phyloP scores from a whole-genome alignment of 2,888 invertebrate species.

The Sarcophaga variegata region DNA sequence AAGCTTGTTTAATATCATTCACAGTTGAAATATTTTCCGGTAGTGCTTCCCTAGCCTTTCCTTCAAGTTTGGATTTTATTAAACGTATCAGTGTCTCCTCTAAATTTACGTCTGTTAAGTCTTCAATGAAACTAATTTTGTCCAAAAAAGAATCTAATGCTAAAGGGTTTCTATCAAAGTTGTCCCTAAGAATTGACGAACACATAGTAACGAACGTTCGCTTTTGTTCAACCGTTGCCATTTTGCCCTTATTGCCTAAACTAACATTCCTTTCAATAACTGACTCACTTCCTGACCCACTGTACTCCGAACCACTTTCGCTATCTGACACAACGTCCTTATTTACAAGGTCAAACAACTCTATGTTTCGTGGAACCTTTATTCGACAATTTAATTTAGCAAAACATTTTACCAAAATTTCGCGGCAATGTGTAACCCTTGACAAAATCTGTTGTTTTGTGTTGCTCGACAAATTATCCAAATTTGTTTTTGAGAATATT shows the following conservation, averaged over 20 bases:
- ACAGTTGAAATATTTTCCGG: constrained; percentile 2
- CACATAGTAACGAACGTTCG: constrained; percentile 2
- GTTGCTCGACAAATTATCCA: too few species aligned
- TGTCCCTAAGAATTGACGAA: background rate
- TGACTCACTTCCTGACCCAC: background rate
- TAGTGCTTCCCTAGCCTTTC: constrained; percentile 1
- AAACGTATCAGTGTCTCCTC: background rate
- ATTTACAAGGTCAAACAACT: background rate
- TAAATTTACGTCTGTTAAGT: background rate
- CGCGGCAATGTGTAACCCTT: too few species aligned
- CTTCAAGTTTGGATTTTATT: constrained; percentile 10
- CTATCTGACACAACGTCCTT: background rate
- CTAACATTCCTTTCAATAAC: background rate
- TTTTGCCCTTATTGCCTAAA: background rate
- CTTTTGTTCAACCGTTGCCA: constrained; percentile 12
- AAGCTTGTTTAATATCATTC: background rate
- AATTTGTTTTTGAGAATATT: too few species aligned
- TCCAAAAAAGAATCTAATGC: constrained; percentile 11
- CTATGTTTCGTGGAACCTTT: too few species aligned
- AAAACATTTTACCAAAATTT: too few species aligned
- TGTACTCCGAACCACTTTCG: background rate
- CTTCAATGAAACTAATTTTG: constrained; percentile 11
- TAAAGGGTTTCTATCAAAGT: constrained; percentile 4
- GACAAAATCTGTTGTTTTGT: too few species aligned
- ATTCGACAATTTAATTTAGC: too few species aligned